Conservation (phyloP, 2,797 vertebrate species). For the Neopelma chrysocephalum region DNA sequence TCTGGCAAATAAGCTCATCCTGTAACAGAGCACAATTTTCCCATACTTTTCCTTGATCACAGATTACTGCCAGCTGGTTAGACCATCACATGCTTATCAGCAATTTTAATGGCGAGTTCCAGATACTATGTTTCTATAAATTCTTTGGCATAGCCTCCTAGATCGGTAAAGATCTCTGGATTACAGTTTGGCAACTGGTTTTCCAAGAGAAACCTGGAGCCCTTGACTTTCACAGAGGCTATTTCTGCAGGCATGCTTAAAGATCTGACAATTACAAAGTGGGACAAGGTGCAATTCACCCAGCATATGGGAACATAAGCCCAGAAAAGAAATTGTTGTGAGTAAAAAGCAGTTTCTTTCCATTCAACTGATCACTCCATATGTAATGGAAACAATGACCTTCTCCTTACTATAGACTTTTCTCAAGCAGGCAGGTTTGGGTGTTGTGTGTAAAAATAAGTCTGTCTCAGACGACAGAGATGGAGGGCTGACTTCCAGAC, state of each 20-base stretch:
- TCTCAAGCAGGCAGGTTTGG: background rate
- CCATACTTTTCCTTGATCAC: background rate
- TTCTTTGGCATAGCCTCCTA: background rate
- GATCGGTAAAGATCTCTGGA: background rate
- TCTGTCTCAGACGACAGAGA: background rate
- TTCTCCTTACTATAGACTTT: background rate
- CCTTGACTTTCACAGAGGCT: background rate
- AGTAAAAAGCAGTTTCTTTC: background rate
- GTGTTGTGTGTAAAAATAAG: background rate
- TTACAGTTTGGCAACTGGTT: background rate
- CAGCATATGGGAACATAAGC: background rate
- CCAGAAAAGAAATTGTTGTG: background rate
- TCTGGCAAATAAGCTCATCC: background rate
- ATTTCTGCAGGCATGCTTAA: background rate
- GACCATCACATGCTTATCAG: background rate
- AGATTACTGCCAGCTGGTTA: background rate
- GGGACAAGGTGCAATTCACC: background rate
- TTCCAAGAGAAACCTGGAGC: background rate
- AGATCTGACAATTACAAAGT: background rate
- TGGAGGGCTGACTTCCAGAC: background rate
- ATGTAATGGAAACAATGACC: background rate
- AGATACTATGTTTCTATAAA: background rate
- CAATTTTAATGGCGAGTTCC: background rate
- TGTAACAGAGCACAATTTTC: background rate
- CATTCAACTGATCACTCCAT: background rate